phyloP scores from a whole-genome alignment of 2,888 invertebrate species.

The Sinelater perroti region DNA sequence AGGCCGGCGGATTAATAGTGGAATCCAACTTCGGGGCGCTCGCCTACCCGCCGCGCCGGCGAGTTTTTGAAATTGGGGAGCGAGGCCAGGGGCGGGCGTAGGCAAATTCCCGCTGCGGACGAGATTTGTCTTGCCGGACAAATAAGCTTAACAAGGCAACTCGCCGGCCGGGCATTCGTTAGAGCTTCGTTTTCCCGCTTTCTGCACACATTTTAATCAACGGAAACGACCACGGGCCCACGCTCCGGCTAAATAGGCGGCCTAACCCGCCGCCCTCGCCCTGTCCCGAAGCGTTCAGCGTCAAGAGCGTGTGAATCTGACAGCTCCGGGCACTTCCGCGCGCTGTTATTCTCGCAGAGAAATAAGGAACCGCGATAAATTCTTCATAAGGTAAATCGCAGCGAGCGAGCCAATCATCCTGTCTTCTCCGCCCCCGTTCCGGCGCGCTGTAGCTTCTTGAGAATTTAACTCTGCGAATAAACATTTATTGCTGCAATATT shows the following conservation, averaged over 20 bases:
- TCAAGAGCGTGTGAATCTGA: conserved; percentile 51
- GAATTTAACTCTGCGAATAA: conserved; percentile 49
- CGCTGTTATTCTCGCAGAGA: conserved; percentile 48
- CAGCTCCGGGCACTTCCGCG: conserved; percentile 49
- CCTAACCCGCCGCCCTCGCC: conserved; percentile 23
- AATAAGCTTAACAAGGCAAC: not conserved
- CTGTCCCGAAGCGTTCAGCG: conserved; percentile 30
- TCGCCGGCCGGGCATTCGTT: conserved; percentile 1
- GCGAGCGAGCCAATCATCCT: conserved; percentile 53
- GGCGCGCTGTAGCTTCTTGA: conserved; percentile 43
- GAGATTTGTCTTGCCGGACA: not conserved
- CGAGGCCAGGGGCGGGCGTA: not conserved
- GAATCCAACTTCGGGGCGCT: no score
- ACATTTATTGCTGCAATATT: conserved; percentile 47
- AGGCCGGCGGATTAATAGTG: not conserved
- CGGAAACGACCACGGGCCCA: conserved; percentile 16
- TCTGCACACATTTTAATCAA: conserved; percentile 14
- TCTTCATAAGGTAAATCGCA: conserved; percentile 55
- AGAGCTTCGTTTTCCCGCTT: not conserved
- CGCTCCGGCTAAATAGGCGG: conserved; percentile 23
- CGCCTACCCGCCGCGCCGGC: no score
- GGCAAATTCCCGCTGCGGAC: not conserved
- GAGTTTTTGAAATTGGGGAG: no score
- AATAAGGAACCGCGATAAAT: conserved; percentile 54
- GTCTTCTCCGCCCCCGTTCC: conserved; percentile 46